These are phyloP conservation scores for Hystrix cristata DNA, from an alignment of 2,113 vertebrate genomes.

Conservation along the genomic window DNA sequence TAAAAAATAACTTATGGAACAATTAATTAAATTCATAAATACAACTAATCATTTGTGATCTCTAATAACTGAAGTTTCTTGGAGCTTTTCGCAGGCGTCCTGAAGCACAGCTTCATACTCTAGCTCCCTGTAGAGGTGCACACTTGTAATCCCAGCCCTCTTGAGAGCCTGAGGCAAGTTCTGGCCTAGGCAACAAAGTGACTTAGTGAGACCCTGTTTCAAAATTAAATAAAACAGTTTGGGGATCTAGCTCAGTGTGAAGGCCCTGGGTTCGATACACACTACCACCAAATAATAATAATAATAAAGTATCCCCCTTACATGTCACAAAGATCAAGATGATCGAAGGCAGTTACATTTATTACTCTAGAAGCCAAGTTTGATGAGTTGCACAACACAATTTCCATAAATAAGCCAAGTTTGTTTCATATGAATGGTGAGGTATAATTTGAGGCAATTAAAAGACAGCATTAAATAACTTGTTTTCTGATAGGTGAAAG, in stretches of 20 bases:
- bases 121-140: not conserved
- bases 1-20: not conserved
- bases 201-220: not conserved
- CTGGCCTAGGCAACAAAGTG: not conserved
- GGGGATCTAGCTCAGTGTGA: too few species aligned
- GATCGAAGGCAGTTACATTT: not conserved
- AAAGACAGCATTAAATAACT: not conserved
- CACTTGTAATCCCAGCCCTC: not conserved
- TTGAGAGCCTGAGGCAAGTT: not conserved
- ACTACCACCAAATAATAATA: not conserved
- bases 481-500: not conserved
- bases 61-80: not conserved
- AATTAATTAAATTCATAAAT: not conserved
- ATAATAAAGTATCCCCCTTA: not conserved
- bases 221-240: not conserved
- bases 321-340: not conserved
- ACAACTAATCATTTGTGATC: not conserved
- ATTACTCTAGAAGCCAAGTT: slow-evolving; percentile 4
- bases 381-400: slow-evolving; percentile 3
- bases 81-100: not conserved
- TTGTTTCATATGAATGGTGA: not conserved
- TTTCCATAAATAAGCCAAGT: not conserved
- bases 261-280: not conserved
- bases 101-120: not conserved
- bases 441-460: not conserved